Base-by-base conservation (phyloP, 1,140 invertebrate genomes). In the Drosophila arizonae region DNA sequence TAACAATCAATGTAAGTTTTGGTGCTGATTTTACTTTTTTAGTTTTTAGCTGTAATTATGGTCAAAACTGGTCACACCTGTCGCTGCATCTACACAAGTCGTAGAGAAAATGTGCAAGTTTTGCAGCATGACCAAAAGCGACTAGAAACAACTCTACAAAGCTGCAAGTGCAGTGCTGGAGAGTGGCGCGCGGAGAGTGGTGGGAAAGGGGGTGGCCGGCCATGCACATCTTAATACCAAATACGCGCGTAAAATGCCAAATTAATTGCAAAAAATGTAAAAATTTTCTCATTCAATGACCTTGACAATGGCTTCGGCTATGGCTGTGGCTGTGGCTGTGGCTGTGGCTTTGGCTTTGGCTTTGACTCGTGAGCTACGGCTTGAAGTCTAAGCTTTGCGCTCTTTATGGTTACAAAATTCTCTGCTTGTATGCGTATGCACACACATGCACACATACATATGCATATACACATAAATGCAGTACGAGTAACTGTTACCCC, bases 281-380 rank as follows among this genome's bases (percentile, higher is more conserved):
- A 81, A 80, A 81, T 75, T 80, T 85, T 80, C 77, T 70, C 81
- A 85, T 85, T 86, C 81, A 85, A 85, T 86, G 81, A 85, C 81
- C 81, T 85, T 85, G 81, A 85, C 81, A 85, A 85, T 85, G 81
- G 81, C 80, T 84, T 72, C 77, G 79, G 63, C 75, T 69, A 50
- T 65, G 72, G 62, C 77, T 74, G 33, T 51, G 57, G 39, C 62
- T 46, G 8, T 65, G 72, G 62, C 77, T 74, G 33, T 51, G 51
- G 39, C 62, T 46, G 9, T 21, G 36, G 28, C 21, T 24, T 24
- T 24, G 21, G 21, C 21, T 24, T 24, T 24, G 21, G 21, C 52
- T 61, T 63, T 56, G 41, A 57, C 55, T 57, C 36, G 54, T 10
- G 15, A 48, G 28, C 45, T 48, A 13, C 5, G 48, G 43, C 57